Conservation (phyloP, 2,888 invertebrate species). For the Andricus curvator region DNA sequence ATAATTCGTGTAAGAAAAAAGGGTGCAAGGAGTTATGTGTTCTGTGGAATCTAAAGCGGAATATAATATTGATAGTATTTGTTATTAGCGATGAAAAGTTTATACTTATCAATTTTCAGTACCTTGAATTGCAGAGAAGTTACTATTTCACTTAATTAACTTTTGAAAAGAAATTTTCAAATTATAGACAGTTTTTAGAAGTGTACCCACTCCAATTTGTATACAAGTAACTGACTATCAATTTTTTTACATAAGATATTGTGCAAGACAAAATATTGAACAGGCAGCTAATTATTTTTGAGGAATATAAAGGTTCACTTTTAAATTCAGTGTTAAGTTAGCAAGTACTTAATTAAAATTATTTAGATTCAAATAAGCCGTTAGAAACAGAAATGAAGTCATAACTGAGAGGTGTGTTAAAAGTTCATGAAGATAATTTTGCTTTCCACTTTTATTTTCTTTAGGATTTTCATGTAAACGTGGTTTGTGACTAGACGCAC, state of each 20-base stretch:
- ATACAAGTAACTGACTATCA: neutral
- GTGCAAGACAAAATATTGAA: neutral
- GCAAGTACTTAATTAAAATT: slow-evolving; percentile 1
- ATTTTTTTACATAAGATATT: neutral
- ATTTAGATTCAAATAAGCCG: neutral
- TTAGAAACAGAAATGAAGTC: neutral
- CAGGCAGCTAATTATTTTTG: neutral
- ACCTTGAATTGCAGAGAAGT: neutral
- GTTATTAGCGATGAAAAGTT: neutral
- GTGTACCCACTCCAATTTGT: neutral
- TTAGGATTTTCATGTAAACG: neutral
- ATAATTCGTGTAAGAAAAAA: neutral
- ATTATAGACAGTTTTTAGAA: neutral
- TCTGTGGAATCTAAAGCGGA: neutral
- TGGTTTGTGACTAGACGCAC: neutral
- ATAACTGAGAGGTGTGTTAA: neutral
- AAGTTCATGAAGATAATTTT: neutral
- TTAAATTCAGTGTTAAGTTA: neutral
- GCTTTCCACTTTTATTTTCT: neutral
- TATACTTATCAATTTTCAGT: neutral
- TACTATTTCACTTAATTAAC: neutral
- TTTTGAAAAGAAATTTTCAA: neutral
- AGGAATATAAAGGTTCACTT: neutral
- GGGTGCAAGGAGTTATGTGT: neutral
- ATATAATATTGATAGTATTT: slow-evolving; percentile 6